A percentile compares a stretch with the other conserved stretches of the same genome.
phyloP scores from a whole-genome alignment of 2,113 vertebrate species.

The Myiozetetes cayanensis region DNA sequence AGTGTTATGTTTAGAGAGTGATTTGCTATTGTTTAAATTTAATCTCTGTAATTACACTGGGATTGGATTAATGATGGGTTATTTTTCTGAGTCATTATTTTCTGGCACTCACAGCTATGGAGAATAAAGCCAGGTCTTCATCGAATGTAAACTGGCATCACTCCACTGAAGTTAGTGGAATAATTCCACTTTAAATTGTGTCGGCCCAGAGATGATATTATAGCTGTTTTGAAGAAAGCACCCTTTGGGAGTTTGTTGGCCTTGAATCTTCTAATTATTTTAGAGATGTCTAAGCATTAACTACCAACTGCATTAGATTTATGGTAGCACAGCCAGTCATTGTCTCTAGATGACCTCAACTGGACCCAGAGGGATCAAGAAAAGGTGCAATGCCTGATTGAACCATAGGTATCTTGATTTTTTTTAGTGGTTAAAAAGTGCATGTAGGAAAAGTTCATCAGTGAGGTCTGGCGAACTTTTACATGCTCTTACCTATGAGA shows the following conservation, averaged over 20 bases:
- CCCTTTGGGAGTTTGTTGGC: background rate
- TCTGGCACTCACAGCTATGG: background rate
- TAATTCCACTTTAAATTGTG: background rate
- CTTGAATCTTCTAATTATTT: background rate
- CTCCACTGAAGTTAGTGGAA: background rate
- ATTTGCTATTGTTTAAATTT: constrained; percentile 55
- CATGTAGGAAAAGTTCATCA: background rate
- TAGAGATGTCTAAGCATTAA: background rate
- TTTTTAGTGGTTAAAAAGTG: background rate
- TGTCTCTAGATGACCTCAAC: background rate
- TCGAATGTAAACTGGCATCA: background rate
- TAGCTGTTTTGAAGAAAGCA: background rate
- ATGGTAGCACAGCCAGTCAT: background rate
- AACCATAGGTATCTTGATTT: background rate
- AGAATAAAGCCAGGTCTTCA: constrained; percentile 33
- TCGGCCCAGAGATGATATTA: background rate
- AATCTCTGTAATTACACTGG: constrained; percentile 29
- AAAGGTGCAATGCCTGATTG: background rate
- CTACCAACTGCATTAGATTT: background rate
- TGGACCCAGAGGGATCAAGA: background rate
- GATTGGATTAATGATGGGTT: constrained; percentile 38
- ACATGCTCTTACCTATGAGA: background rate
- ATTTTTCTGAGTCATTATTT: constrained; percentile 48
- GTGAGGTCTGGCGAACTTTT: rapidly evolving
- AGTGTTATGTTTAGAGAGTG: constrained; percentile 31